A percentile compares a stretch with the other conserved stretches of the same genome.
phyloP scores from a whole-genome alignment of 2,888 invertebrate species.

The Itoplectis maculator region DNA sequence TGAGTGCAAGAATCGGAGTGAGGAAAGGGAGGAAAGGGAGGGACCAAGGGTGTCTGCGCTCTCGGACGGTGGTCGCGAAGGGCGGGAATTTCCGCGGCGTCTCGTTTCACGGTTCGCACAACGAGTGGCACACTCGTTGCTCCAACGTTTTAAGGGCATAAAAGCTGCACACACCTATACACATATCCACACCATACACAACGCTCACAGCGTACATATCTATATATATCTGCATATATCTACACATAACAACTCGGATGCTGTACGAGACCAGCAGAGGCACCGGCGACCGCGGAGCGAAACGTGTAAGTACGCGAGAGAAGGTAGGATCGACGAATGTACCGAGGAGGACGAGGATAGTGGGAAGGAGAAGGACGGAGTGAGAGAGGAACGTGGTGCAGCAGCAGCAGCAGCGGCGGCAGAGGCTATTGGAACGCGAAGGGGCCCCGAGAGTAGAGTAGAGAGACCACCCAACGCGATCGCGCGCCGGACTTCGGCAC shows the following conservation, averaged over 20 bases:
- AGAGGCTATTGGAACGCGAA: constrained; percentile 69
- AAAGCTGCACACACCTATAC: constrained; percentile 31
- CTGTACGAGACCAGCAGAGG: constrained; percentile 40
- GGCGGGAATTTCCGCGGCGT: constrained; percentile 68
- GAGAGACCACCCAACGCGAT: constrained; percentile 84
- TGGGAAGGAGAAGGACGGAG: constrained; percentile 22
- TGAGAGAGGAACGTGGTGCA: constrained; percentile 41
- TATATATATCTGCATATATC: no score
- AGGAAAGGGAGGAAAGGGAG: no score
- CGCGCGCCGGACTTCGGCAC: constrained; percentile 81
- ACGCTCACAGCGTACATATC: no score
- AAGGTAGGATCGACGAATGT: constrained; percentile 52
- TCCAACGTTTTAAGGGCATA: constrained; percentile 64
- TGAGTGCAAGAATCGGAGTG: no score
- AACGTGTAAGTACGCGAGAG: constrained; percentile 66
- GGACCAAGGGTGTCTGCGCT: not conserved
- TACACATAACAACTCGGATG: constrained; percentile 22
- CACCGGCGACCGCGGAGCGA: constrained; percentile 55
- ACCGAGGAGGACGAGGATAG: constrained; percentile 23
- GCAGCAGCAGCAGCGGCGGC: constrained; percentile 55
- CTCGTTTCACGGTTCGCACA: constrained; percentile 69
- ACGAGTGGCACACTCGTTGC: constrained; percentile 64
- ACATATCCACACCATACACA: constrained; percentile 5
- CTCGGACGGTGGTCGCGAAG: constrained; percentile 48
- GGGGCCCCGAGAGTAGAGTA: constrained; percentile 75